phyloP scores from a whole-genome alignment of 2,888 invertebrate species.

The Galeopsomyia nigrocyanea region DNA sequence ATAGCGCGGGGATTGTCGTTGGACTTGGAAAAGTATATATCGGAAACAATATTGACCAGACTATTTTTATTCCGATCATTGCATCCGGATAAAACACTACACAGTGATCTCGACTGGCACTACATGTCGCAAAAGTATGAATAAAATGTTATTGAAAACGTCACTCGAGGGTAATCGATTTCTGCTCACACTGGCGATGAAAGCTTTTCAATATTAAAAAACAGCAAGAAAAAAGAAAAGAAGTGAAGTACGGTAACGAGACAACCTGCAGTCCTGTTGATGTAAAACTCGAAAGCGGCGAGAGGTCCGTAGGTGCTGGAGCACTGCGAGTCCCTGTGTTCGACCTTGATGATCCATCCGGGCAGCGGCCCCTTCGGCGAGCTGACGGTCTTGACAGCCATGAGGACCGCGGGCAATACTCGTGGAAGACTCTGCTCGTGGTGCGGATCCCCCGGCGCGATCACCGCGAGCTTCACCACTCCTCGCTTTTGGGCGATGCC shows the following conservation, averaged over 20 bases:
- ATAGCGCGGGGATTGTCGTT: too few relatives aligned
- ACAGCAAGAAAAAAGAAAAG: too few relatives aligned
- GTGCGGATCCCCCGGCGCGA: conserved; percentile 75
- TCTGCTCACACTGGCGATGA: not conserved
- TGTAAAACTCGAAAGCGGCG: conserved; percentile 83
- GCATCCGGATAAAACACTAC: too few relatives aligned
- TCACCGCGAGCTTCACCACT: conserved; percentile 75
- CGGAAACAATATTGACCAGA: too few relatives aligned
- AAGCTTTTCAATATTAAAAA: not conserved
- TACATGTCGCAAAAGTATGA: too few relatives aligned
- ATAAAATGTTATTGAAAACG: too few relatives aligned
- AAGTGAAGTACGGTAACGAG: not conserved
- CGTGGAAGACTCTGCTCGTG: conserved; percentile 77
- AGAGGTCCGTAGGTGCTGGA: conserved; percentile 84
- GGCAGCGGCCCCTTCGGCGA: conserved; percentile 74
- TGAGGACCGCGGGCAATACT: conserved; percentile 79
- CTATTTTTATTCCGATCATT: too few relatives aligned
- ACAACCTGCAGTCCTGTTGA: conserved; percentile 76
- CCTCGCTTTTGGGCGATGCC: conserved; percentile 50
- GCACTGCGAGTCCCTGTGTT: conserved; percentile 81
- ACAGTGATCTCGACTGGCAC: too few relatives aligned
- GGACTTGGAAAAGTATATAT: too few relatives aligned
- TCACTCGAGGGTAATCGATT: too few relatives aligned
- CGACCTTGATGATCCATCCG: conserved; percentile 78
- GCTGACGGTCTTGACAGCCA: conserved; percentile 77